Evolutionary conservation across 2,113 vertebrate genomes (phyloP).

Genomic region (Glareola pratincola): DNA sequence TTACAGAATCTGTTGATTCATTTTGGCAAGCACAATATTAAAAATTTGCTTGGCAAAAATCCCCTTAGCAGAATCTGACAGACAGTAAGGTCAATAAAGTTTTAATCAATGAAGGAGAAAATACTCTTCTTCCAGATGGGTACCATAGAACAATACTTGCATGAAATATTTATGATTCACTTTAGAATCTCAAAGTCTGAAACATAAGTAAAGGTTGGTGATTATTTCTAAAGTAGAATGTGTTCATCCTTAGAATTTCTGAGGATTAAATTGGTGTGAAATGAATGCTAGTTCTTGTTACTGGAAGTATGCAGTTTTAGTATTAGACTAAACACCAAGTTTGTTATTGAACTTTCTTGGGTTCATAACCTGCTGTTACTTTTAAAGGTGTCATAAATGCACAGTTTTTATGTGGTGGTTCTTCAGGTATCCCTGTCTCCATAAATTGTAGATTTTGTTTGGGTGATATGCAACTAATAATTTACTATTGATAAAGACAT

Average conservation of each 20-base stretch:
- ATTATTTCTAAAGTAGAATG: neutral
- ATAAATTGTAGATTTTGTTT: neutral
- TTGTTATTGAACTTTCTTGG: neutral
- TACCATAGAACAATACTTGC: slow-evolving; percentile 15
- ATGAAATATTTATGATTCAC: slow-evolving; percentile 42
- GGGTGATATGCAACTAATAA: neutral
- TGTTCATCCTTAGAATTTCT: neutral
- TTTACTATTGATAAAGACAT: neutral
- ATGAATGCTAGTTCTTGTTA: neutral
- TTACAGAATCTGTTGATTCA: slow-evolving; percentile 58
- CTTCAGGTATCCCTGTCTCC: neutral
- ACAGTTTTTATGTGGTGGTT: neutral
- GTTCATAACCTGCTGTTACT: neutral
- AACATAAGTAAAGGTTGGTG: neutral
- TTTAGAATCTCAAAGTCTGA: slow-evolving; percentile 26
- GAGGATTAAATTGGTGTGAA: neutral
- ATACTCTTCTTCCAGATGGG: slow-evolving; percentile 56
- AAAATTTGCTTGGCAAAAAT: slow-evolving; percentile 59
- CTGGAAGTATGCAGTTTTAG: neutral
- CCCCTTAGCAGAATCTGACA: slow-evolving; percentile 53
- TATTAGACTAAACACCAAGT: neutral
- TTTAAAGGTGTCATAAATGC: neutral
- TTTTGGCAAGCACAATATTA: slow-evolving; percentile 70
- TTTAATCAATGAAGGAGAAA: slow-evolving; percentile 62
- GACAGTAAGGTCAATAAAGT: slow-evolving; percentile 66